Base-by-base conservation (phyloP, 1,140 invertebrate genomes). In the Harpegnathos saltator region DNA sequence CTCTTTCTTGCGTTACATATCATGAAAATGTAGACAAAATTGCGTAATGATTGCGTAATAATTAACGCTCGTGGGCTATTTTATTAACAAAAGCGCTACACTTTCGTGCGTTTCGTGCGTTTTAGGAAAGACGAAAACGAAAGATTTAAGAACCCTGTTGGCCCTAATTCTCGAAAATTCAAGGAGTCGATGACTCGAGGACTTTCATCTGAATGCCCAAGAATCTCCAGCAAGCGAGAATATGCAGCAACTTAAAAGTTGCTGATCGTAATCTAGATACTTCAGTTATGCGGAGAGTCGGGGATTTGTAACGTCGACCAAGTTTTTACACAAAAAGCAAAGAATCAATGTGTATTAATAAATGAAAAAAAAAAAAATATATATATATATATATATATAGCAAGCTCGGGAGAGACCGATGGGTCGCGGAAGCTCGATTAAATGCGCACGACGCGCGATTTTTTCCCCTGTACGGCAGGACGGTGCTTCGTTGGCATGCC, bases 401-500 rank as follows among this genome's bases (percentile, higher is more conserved):
- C 17, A 29, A 62, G 15, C n/a, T 38, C 29, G 29, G 1, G 22
- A 26, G n/a, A 26, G n/a, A 15, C 22, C 5, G 50, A 68, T 78
- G 33, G 58, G 14, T 69, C 15, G 62, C 22, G 29, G 50, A 68
- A 78, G 29, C 50, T 38, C 3, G 52, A 80, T 69, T 48, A 80
- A 71, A 71, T 68, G 29, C 59, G n/a, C 24, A 58, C 54, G 19
- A 1, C 15, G 12, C 33, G 52, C 33, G 62, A 73, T 59, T 69
- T 82, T 24, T 48, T 29, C 7, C 15, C 0, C 24, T 12, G 19
- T 26, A 72, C 11, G n/a, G 19, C 5, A 44, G 24, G 1, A 33
- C 26, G 26, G 63, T 69, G 50, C 75, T 80, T 80, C 65, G 54
- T 78, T 17, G 75, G 14, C 33, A 80, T 65, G 66, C 17, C 14